Percentiles rank a stretch among this genome's conserved stretches.
Evolutionary conservation across 2,113 vertebrate species (phyloP).

Genomic region (Halcyon senegalensis): DNA sequence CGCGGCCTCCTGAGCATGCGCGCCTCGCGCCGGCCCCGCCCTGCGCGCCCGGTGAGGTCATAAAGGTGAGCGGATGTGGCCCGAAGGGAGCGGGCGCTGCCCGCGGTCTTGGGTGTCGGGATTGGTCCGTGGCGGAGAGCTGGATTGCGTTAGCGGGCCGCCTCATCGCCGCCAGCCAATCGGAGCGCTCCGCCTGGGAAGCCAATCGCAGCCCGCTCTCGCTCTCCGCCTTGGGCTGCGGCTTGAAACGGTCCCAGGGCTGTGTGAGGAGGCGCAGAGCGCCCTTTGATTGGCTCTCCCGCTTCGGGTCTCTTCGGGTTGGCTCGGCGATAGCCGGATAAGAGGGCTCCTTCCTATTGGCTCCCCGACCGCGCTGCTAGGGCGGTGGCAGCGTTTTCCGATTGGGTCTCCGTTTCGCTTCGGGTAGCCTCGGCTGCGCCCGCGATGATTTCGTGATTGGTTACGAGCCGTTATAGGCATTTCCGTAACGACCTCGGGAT

Average conservation of each 20-base stretch:
- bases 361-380: constrained; percentile 11
- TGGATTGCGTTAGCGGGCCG: neutral
- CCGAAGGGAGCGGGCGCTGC: neutral
- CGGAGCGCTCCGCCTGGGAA: neutral
- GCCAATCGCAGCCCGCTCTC: constrained; percentile 1
- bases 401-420: constrained; percentile 5
- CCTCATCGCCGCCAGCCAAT: neutral
- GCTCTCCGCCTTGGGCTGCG: neutral
- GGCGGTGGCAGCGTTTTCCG: constrained; percentile 1
- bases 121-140: neutral
- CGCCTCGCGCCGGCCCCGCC: neutral
- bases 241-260: neutral
- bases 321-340: neutral
- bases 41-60: neutral
- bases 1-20: neutral
- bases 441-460: neutral
- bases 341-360: constrained; percentile 23
- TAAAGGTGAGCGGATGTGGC: neutral
- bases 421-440: neutral
- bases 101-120: neutral
- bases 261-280: neutral
- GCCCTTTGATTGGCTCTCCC: neutral
- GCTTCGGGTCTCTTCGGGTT: neutral
- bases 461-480: neutral
- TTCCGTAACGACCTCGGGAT: neutral